phyloP scores from a whole-genome alignment of 2,113 vertebrate genomes.

The Tachysurus fulvidraco region DNA sequence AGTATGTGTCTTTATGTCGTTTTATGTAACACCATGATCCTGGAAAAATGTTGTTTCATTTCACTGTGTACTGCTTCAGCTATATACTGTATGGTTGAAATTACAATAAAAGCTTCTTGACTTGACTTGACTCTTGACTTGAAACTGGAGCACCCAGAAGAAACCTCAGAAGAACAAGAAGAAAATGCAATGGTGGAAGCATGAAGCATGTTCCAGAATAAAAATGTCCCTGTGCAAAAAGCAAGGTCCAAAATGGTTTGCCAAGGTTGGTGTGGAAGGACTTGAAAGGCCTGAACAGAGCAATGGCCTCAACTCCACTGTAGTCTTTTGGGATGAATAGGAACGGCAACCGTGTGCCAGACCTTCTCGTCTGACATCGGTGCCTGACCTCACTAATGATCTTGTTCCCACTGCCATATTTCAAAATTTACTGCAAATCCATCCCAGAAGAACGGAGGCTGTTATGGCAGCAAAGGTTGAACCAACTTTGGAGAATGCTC shows the following conservation, averaged over 20 bases:
- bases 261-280: neutral
- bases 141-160: too few relatives aligned
- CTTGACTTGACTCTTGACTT: too few relatives aligned
- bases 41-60: too few relatives aligned
- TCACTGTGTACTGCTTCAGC: too few relatives aligned
- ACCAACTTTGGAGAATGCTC: neutral
- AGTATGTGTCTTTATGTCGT: too few relatives aligned
- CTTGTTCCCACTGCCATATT: neutral
- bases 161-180: too few relatives aligned
- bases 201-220: neutral
- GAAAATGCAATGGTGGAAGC: too few relatives aligned
- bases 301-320: neutral
- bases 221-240: neutral
- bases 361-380: neutral
- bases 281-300: neutral
- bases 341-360: neutral
- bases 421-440: neutral
- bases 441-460: neutral
- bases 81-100: too few relatives aligned
- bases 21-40: too few relatives aligned
- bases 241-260: neutral
- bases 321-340: neutral
- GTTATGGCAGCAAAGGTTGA: neutral
- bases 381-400: neutral
- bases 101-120: too few relatives aligned